Base-by-base conservation (phyloP, 2,888 invertebrate species). In the Biston betularia region DNA sequence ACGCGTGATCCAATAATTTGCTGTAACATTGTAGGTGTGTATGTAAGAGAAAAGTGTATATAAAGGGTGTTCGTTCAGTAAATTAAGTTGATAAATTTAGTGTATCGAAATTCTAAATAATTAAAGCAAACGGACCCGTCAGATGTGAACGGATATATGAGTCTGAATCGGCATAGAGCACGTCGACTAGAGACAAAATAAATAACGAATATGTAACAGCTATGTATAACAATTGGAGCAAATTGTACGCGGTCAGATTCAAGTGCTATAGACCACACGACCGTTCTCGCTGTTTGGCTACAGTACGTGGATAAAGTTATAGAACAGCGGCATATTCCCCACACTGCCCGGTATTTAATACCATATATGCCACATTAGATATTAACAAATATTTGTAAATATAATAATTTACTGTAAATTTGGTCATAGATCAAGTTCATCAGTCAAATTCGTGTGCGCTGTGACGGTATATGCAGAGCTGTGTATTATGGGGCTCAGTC, bases 301-400 rank as follows among this genome's bases (percentile, higher is more conserved):
- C 55, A 60, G 9, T 70, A 64, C 44, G 57, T 63, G 53, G 52
- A 54, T 48, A 61, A 55, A 58, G 48, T 52, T 45, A 65, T 55
- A 55, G 58, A 60, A 67, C 63, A 68, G 71, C 69, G 69, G 65
- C 65, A 69, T 68, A 68, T 65, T 68, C 64, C 64, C 70, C 69
- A 72, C 70, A 72, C 70, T 72, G 71, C 71, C 71, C 67, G 72
- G 71, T 71, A 73, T 72, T 65, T 73, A 63, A 73, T 72, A 74
- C 72, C 74, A 71, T 62, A 61, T 69, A 70, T 70, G 72, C 70
- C 70, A 74, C 68, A 69, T 72, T 71, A 68, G 69, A 68, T 63
- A 63, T 69, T 70, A 63, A 67, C 63, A 67, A 64, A 65, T 72
- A 71, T 68, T 69, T 74, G 71, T 71, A 73, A 65, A 72, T 71